Percentiles rank a stretch among this genome's conserved stretches.
phyloP scores from a whole-genome alignment of 2,797 vertebrate genomes.

The Halcyon chelicuti region DNA sequence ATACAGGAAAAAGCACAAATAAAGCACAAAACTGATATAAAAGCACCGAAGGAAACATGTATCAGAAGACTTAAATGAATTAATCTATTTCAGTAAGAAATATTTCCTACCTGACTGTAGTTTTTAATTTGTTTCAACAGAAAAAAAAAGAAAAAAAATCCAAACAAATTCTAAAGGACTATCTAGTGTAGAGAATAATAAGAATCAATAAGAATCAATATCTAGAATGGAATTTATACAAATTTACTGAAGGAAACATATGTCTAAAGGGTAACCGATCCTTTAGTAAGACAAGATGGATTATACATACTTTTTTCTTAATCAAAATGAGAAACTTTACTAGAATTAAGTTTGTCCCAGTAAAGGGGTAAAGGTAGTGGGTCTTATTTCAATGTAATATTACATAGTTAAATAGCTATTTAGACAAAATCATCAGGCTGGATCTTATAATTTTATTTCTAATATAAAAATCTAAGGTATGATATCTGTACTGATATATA shows the following conservation, averaged over 20 bases:
- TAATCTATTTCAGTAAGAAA: neutral
- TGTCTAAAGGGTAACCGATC: neutral
- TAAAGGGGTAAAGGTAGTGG: neutral
- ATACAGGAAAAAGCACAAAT: neutral
- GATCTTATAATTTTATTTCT: neutral
- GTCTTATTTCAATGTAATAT: neutral
- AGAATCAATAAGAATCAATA: neutral
- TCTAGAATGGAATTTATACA: neutral
- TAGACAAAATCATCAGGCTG: neutral
- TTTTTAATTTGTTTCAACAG: neutral
- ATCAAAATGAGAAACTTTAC: neutral
- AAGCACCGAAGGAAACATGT: neutral
- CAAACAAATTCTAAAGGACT: neutral
- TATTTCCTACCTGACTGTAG: neutral
- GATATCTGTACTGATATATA: neutral
- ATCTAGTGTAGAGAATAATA: neutral
- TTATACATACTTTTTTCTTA: neutral
- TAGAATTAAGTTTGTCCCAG: neutral
- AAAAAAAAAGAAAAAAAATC: neutral
- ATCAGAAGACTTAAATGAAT: neutral
- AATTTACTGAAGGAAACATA: neutral
- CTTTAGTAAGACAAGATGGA: neutral
- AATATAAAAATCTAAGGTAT: neutral
- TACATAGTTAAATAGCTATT: neutral
- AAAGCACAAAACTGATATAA: neutral